phyloP scores from a whole-genome alignment of 2,113 vertebrate species.

The Dicentrarchus labrax region DNA sequence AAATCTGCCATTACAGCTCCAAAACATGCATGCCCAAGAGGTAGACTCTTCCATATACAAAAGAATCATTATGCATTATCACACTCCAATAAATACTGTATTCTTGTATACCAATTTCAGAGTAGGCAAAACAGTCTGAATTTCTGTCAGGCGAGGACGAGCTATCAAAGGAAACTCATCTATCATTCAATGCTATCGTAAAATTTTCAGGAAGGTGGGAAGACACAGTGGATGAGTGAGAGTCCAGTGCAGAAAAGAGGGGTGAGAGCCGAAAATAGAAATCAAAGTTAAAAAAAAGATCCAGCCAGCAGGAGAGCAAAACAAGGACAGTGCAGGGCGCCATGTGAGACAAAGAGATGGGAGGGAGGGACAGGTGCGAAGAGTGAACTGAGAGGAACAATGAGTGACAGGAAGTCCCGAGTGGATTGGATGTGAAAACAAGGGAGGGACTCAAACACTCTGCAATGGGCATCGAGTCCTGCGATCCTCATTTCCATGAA shows the following conservation, averaged over 20 bases:
- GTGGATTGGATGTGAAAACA: slow-evolving; percentile 63
- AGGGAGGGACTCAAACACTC: slow-evolving; percentile 44
- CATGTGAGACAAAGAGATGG: slow-evolving; percentile 59
- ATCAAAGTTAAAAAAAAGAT: slow-evolving; percentile 41
- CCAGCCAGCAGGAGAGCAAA: slow-evolving; percentile 26
- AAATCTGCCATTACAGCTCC: not conserved
- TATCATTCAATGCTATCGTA: slow-evolving; percentile 76
- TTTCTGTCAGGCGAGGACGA: slow-evolving; percentile 61
- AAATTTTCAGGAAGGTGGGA: slow-evolving; percentile 70
- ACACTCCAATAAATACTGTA: slow-evolving; percentile 23
- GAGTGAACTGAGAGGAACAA: slow-evolving; percentile 66
- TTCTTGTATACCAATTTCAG: slow-evolving; percentile 45
- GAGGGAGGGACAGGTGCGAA: slow-evolving; percentile 66
- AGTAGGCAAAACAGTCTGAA: slow-evolving; percentile 39
- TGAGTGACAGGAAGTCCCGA: slow-evolving; percentile 74
- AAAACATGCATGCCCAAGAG: slow-evolving; percentile 23
- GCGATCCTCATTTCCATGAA: slow-evolving; percentile 3
- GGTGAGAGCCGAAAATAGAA: slow-evolving; percentile 61
- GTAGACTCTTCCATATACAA: not conserved
- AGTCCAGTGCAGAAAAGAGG: slow-evolving; percentile 31
- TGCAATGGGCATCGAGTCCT: slow-evolving; percentile 27
- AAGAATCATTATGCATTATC: not conserved
- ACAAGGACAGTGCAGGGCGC: slow-evolving; percentile 50
- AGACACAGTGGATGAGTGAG: slow-evolving; percentile 56
- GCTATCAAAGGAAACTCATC: slow-evolving; percentile 76